Percentiles rank a stretch among this genome's conserved stretches.
These are phyloP conservation scores for Hippasteria phrygiana DNA, from an alignment of 53 echinoderm and acorn worm genomes.

Conservation along the genomic window DNA sequence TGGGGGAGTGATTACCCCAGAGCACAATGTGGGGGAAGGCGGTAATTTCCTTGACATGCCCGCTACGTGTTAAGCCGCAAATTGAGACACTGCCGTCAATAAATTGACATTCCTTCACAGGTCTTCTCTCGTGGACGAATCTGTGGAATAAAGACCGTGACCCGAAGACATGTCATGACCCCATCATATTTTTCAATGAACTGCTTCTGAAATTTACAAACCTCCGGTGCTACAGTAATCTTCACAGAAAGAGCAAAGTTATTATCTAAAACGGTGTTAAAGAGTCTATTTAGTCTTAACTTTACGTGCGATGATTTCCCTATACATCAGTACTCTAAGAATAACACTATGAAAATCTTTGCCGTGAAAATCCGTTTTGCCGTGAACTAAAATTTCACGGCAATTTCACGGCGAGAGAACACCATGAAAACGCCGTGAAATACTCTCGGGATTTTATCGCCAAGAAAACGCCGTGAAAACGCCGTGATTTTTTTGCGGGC, in stretches of 20 bases:
- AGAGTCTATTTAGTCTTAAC: too few species aligned
- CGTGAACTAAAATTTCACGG: too few species aligned
- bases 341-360: too few species aligned
- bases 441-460: too few species aligned
- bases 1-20: not conserved
- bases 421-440: too few species aligned
- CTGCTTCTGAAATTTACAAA: not conserved
- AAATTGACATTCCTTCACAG: not conserved
- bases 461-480: too few species aligned
- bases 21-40: not conserved
- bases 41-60: slow-evolving; percentile 17
- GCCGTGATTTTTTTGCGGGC: too few species aligned
- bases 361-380: too few species aligned
- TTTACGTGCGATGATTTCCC: too few species aligned
- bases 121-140: not conserved
- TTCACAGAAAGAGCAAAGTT: not conserved
- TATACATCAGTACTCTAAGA: too few species aligned
- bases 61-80: slow-evolving; percentile 41
- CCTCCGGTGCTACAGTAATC: not conserved
- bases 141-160: not conserved
- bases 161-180: not conserved
- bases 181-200: not conserved
- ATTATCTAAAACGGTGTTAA: not conserved
- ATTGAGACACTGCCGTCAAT: slow-evolving; percentile 18
- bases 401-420: too few species aligned